phyloP scores from a whole-genome alignment of 2,888 invertebrate species.

The Glaucopsyche alexis region DNA sequence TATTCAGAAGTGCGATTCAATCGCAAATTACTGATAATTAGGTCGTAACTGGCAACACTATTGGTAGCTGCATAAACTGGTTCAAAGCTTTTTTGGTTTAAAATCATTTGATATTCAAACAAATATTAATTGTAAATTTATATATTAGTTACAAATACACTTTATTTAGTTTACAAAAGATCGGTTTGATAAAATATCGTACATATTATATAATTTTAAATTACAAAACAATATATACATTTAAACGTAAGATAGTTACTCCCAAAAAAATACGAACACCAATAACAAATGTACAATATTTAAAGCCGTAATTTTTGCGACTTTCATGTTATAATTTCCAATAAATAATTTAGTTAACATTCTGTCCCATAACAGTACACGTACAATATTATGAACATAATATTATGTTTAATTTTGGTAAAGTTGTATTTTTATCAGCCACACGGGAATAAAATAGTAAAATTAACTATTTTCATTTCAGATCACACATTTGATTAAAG shows the following conservation, averaged over 20 bases:
- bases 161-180: background rate
- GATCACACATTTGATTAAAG: conserved; percentile 11
- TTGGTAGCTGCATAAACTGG: background rate
- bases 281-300: background rate
- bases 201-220: background rate
- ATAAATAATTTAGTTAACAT: background rate
- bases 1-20: background rate
- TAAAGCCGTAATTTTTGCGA: background rate
- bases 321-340: background rate
- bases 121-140: background rate
- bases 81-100: background rate
- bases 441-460: background rate
- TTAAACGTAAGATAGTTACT: background rate
- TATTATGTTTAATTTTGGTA: background rate
- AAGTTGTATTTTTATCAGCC: background rate
- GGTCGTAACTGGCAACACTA: background rate
- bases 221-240: conserved; percentile 13
- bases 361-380: background rate
- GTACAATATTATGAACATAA: background rate
- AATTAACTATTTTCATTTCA: background rate
- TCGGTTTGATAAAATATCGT: background rate
- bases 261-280: background rate
- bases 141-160: conserved; percentile 5
- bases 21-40: background rate
- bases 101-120: background rate